phyloP scores from a whole-genome alignment of 1,140 invertebrate genomes.

The Sinella curviseta region DNA sequence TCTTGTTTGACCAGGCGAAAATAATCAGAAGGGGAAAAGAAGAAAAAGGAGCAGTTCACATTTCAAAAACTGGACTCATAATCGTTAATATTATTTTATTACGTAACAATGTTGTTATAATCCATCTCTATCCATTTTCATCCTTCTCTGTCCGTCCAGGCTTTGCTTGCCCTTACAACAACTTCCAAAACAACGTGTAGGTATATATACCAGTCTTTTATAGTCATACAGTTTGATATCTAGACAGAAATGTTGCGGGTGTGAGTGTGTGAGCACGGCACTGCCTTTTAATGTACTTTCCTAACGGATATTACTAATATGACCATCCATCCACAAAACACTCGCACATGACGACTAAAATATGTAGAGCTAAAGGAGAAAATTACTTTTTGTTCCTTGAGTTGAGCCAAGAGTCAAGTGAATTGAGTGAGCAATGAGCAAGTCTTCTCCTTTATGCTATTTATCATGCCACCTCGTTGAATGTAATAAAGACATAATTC shows the following conservation, averaged over 20 bases:
- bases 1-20: slow-evolving; percentile 20
- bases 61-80: not conserved
- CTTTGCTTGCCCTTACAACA: no score
- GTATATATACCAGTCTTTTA: no score
- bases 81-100: not conserved
- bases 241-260: no score
- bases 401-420: not conserved
- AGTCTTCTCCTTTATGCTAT: not conserved
- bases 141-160: no score
- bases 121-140: no score
- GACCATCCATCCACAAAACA: no score
- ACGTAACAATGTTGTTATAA: not conserved
- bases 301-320: not conserved
- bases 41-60: not conserved
- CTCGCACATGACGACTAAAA: no score
- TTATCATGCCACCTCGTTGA: slow-evolving; percentile 18
- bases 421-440: not conserved
- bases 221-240: not conserved
- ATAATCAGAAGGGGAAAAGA: not conserved
- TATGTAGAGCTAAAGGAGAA: no score
- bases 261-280: not conserved
- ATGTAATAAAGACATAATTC: slow-evolving; percentile 25
- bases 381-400: not conserved
- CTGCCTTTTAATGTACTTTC: not conserved
- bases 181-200: no score